Percentiles rank a stretch among this genome's conserved stretches.
phyloP scores from a whole-genome alignment of 1,140 invertebrate species.

The Tyrophagus putrescentiae region DNA sequence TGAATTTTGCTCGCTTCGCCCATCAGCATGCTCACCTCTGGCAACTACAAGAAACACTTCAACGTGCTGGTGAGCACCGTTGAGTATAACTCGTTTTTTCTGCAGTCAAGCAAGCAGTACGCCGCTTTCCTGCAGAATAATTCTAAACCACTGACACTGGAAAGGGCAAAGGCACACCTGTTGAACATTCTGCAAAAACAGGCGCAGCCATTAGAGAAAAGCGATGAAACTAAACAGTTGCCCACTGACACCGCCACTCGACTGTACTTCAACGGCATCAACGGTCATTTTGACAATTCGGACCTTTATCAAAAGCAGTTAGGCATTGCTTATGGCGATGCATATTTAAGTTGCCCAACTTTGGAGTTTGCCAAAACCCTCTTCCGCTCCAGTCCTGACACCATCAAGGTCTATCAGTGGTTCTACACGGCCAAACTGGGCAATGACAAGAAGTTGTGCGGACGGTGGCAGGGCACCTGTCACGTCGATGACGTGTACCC shows the following conservation, averaged over 20 bases:
- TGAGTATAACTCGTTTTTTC: conserved; percentile 81
- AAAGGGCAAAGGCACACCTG: background rate
- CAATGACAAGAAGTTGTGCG: background rate
- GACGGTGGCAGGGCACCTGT: conserved; percentile 78
- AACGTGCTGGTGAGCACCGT: conserved; percentile 78
- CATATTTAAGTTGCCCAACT: background rate
- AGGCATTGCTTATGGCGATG: background rate
- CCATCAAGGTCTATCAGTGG: background rate
- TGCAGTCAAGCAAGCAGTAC: background rate
- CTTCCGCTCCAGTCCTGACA: background rate
- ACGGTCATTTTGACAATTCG: background rate
- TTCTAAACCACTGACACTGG: background rate
- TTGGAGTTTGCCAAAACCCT: background rate
- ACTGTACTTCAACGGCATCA: conserved; percentile 2
- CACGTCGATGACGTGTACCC: conserved; percentile 91
- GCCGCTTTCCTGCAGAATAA: background rate
- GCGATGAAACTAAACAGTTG: too few species aligned
- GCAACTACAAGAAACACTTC: conserved; percentile 78
- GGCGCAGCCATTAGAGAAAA: too few species aligned
- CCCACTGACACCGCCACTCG: background rate
- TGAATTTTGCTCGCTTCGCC: conserved; percentile 74
- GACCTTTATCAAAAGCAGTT: background rate
- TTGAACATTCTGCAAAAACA: background rate
- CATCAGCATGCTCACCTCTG: conserved; percentile 50
- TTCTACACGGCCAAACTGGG: background rate